phyloP scores from a whole-genome alignment of 2,888 invertebrate species.

The Pterostichus niger region DNA sequence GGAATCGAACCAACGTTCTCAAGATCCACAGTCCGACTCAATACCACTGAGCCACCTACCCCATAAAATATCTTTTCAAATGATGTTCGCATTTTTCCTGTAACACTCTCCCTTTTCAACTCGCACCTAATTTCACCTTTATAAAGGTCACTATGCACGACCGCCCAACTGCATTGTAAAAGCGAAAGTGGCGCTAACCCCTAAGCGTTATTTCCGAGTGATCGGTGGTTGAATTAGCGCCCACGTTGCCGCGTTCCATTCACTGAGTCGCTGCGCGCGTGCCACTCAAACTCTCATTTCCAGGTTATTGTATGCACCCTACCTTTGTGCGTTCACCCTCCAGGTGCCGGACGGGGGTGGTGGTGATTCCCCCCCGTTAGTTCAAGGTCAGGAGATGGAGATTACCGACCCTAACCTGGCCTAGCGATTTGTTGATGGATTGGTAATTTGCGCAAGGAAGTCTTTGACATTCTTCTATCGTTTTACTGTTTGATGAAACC shows the following conservation, averaged over 20 bases:
- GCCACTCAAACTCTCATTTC: conserved; percentile 10
- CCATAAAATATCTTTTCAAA: too few relatives aligned
- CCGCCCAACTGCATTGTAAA: background rate
- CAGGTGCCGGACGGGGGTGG: conserved; percentile 15
- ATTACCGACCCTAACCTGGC: conserved; percentile 2
- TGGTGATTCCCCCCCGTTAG: background rate
- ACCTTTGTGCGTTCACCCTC: conserved; percentile 5
- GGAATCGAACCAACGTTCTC: too few relatives aligned
- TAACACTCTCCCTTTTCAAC: too few relatives aligned
- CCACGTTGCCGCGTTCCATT: background rate
- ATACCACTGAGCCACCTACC: too few relatives aligned
- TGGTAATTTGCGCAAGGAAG: background rate
- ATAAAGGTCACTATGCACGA: too few relatives aligned
- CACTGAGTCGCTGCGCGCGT: background rate
- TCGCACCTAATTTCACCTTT: too few relatives aligned
- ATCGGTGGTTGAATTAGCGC: conserved; percentile 21
- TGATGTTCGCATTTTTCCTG: too few relatives aligned
- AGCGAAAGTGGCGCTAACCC: conserved; percentile 18
- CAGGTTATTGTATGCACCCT: conserved; percentile 20
- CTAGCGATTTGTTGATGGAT: background rate
- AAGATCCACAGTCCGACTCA: too few relatives aligned
- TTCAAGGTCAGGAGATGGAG: conserved; percentile 17
- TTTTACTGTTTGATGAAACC: too few relatives aligned
- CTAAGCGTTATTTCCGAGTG: background rate
- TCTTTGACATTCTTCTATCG: too few relatives aligned